These are phyloP conservation scores for Menura novaehollandiae DNA, from an alignment of 2,113 vertebrate species.

Conservation along the genomic window DNA sequence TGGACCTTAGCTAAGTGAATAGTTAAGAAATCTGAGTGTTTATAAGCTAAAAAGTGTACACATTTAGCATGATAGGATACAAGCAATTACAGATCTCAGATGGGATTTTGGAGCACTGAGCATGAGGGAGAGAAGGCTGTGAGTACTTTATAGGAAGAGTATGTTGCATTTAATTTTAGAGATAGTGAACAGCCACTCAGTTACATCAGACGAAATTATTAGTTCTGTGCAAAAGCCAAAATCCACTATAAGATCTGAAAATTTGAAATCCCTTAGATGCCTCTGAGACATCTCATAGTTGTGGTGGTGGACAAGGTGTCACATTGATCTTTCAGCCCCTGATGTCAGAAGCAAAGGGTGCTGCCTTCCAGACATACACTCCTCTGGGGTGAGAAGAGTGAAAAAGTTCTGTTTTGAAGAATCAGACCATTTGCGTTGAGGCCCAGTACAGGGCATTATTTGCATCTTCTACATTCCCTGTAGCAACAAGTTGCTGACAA, in stretches of 20 bases:
- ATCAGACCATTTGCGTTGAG: not conserved
- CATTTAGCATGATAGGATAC: not conserved
- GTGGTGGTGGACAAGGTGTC: not conserved
- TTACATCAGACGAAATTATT: not conserved
- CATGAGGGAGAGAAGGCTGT: not conserved
- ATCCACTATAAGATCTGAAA: not conserved
- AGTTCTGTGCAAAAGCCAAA: not conserved
- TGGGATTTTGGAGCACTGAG: not conserved
- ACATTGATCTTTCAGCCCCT: not conserved
- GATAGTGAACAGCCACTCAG: not conserved
- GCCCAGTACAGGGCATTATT: not conserved
- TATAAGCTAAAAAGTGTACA: not conserved
- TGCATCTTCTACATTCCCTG: not conserved
- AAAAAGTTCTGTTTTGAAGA: not conserved
- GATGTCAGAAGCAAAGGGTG: not conserved
- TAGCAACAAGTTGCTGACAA: not conserved
- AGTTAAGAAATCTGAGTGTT: not conserved
- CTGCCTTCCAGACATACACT: not conserved
- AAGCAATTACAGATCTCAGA: not conserved
- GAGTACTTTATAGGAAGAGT: not conserved
- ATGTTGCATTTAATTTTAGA: not conserved
- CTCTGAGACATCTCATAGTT: not conserved
- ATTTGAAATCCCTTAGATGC: not conserved
- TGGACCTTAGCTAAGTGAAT: not conserved
- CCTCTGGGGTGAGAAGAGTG: not conserved